Evolutionary conservation across 2,888 invertebrate species (phyloP), one percentile per base, ranked within the genome.

Genomic region (Myopa testacea): DNA sequence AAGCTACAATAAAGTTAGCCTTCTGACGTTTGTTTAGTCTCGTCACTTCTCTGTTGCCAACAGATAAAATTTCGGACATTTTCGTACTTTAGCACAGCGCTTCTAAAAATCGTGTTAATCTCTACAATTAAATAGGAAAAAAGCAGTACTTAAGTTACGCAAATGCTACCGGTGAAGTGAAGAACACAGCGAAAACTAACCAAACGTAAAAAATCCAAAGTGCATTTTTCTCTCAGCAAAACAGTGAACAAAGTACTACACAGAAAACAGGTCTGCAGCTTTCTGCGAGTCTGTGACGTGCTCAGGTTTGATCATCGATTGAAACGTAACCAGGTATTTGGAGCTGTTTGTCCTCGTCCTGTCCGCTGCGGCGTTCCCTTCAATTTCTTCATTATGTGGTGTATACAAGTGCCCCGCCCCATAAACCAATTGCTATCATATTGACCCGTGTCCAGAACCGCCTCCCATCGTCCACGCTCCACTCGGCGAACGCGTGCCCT

Each of bases 301-400:
- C 5, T 37, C 55, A 6, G 55, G 26, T 55, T 70, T 55, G 52
- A 14, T 55, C 70, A 70, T 55, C 52, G 70, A 70, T 70, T 70
- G 55, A 70, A 70, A 34, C 37, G 10, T 55, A 52, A 14, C 37
- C 55, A 69, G 70, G 70, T 70, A 70, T 70, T 70, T 70, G 26
- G 16, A 70, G 55, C 26, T 52, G 52, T 55, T 55, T 8, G 10
- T 6, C 10, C 16, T n/a, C n/a, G 1, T 55, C 55, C 16, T 55
- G 55, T n/a, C 10, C 45, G 45, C 45, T 10, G 6, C 45, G 7
- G 0, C 45, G 62, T 26, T 8, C 19, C 26, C n/a, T 2, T 14
- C 60, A 60, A 60, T 12, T 7, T 58, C 4, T 62, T 26, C 26
- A 26, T n/a, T 62, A 10, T 4, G 14, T 62, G 4, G 62, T 26